Base-by-base conservation (phyloP, 2,797 vertebrate genomes). In the Buphagus erythrorhynchus region DNA sequence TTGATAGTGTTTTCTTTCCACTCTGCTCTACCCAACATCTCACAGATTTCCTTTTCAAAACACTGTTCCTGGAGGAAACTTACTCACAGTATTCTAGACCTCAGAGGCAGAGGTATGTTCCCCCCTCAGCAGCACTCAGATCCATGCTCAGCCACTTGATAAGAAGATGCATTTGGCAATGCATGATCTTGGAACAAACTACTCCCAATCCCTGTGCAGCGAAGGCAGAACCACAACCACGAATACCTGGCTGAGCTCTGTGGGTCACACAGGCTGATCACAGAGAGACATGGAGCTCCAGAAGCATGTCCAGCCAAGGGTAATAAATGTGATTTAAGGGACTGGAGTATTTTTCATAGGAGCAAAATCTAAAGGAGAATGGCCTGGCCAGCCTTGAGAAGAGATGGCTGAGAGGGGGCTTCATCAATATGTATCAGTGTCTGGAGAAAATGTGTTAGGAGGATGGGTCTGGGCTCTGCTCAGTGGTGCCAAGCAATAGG, bases 181-280 rank as follows among this genome's bases (percentile, higher is more conserved):
- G 2, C 5, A 1, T 38, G 28, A 24, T 45, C 13, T 25, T 16
- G 1, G n/a, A 71, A 35, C 18, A 48, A 43, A 36, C 18, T 5
- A 9, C 5, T 9, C 29, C 35, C 0, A 0, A 16, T 5, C 0
- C 2, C 25, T 11, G 20, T 4, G 9, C 0, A 0, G 6, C 0
- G 1, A 29, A 15, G 6, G 26, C 17, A 65, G 49, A 75, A 22
- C 10, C 0, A 0, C 0, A 16, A 16, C 6, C 28, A 2, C 0
- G 1, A 52, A 14, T 6, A 7, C 38, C 52, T 1, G 1, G 26
- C 6, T 11, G 8, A 45, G 31, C 48, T 20, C 51, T 20, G 38
- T 14, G 38, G 29, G 51, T 65, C 51, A 71, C 65, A 26, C 28
- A 36, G n/a, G 16, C n/a, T 3, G 16, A 49, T 3, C n/a, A 61